Evolutionary conservation across 2,797 vertebrate genomes (phyloP), one percentile per base, ranked within the genome.

Genomic region (Eidolon dupreanum): DNA sequence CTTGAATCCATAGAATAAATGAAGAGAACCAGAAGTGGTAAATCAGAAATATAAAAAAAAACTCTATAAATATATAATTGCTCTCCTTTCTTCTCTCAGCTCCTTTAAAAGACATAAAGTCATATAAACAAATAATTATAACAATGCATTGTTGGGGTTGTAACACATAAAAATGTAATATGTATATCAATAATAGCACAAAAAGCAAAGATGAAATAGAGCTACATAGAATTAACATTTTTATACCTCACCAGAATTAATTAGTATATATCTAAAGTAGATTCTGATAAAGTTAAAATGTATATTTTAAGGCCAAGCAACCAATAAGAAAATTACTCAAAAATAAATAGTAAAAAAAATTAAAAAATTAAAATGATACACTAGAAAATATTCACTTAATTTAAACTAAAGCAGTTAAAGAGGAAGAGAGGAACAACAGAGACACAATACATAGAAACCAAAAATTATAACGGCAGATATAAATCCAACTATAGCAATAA

Each of bases 341-440:
- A 59, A 84, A 59, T 36, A 65, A 57, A n/a, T 63, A 65, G 41
- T 79, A 55, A 84, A 88, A 53, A 89, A 73, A 28, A 46, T 77
- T 57, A 36, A 36, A 78, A 15, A 65, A 85, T 66, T 74, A 86
- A 93, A 65, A 84, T 89, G 33, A 17, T 88, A 79, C 41, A 92
- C 2, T 79, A 79, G 22, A 75, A 75, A 90, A 92, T 79, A 68
- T 74, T 81, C 38, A 57, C 41, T 66, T 57, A 78, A 85, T 51
- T n/a, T 36, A 87, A 93, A 87, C 82, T 81, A 79, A 82, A 93
- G 55, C 8, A 78, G 57, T 75, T 59, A 89, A 81, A 16, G 41
- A 61, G 11, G 43, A 73, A 78, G 63, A 70, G 22, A 74, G 46
- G 17, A 66, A 75, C 8, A 53, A 63, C 75, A 85, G 82, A 79